Evolutionary conservation across 1,140 invertebrate genomes (phyloP), one percentile per base, ranked within the genome.

Genomic region (Dermatophagoides farinae): DNA sequence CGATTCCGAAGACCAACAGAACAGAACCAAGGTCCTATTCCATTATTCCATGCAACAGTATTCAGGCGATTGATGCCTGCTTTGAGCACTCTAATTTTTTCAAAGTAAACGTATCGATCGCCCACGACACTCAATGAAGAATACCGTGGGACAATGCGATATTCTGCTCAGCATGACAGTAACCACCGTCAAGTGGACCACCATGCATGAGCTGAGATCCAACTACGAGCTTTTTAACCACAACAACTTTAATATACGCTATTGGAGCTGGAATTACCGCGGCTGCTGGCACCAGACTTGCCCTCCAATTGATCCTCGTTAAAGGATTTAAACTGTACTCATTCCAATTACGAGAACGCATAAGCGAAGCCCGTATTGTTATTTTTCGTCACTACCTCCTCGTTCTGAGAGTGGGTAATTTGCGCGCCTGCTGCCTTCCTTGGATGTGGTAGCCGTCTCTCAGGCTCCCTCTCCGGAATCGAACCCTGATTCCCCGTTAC

Each of bases 371-470:
- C 31, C 31, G 31, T 31, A 31, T 31, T 31, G 31, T 31, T 31
- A 31, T 31, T 31, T 31, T 31, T 31, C 31, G 31, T 31, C 31
- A 31, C 31, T 31, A 31, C 31, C 31, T 31, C 31, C 31, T 31
- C 31, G 31, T 31, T 31, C 31, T 31, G 31, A 31, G 31, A 31
- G 76, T 85, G 83, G 82, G 82, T 85, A 86, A 82, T 80, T 83
- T 83, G 78, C 81, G 82, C 80, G 81, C 82, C 81, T 85, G 82
- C 82, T 85, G 82, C 83, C 82, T 84, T 86, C 82, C 82, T 84
- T 86, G 79, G 83, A 85, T 83, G 83, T 86, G 82, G 81, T 85
- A 85, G 84, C 83, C 81, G 80, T 86, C 84, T 85, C 82, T 84
- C 81, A 84, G 81, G 81, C 80, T 83, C 81, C 81, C 80, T 83